A percentile compares a stretch with the other conserved stretches of the same genome.
Conservation (phyloP, 1,140 invertebrate species). For the Platyscapa corneri region DNA sequence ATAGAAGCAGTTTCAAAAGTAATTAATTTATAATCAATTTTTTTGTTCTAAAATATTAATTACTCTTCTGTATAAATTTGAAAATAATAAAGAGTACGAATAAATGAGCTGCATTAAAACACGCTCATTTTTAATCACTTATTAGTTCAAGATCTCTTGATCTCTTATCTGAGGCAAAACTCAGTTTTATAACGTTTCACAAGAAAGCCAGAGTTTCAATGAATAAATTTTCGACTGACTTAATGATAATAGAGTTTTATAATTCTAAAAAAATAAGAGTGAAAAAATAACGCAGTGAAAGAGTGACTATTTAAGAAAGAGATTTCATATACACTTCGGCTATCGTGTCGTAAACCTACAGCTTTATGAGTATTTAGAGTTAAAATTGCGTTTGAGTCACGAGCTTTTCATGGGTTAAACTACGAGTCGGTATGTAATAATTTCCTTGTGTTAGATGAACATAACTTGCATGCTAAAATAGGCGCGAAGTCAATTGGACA, state of each 20-base stretch:
- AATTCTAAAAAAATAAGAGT: not conserved
- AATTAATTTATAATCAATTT: no score
- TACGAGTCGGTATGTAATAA: not conserved
- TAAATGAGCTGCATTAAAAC: not conserved
- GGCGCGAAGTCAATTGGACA: not conserved
- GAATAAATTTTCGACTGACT: conserved; percentile 25
- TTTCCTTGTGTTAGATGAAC: not conserved
- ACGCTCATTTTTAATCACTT: not conserved
- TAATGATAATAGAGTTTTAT: conserved; percentile 19
- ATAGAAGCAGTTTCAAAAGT: no score
- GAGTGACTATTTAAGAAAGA: conserved; percentile 12
- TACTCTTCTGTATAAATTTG: not conserved
- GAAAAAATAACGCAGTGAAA: not conserved
- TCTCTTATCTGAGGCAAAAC: not conserved
- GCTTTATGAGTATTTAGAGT: conserved; percentile 30
- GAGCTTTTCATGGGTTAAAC: not conserved
- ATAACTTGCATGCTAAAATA: not conserved
- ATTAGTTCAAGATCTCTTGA: not conserved
- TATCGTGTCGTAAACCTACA: conserved; percentile 4
- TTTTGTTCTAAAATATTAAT: not conserved
- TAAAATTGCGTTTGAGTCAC: conserved; percentile 3
- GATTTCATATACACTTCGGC: not conserved
- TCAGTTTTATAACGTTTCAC: not conserved
- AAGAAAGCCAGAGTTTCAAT: not conserved
- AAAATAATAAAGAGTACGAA: not conserved